Evolutionary conservation across 2,797 vertebrate genomes (phyloP), one percentile per base, ranked within the genome.

Genomic region (Myotis daubentonii): DNA sequence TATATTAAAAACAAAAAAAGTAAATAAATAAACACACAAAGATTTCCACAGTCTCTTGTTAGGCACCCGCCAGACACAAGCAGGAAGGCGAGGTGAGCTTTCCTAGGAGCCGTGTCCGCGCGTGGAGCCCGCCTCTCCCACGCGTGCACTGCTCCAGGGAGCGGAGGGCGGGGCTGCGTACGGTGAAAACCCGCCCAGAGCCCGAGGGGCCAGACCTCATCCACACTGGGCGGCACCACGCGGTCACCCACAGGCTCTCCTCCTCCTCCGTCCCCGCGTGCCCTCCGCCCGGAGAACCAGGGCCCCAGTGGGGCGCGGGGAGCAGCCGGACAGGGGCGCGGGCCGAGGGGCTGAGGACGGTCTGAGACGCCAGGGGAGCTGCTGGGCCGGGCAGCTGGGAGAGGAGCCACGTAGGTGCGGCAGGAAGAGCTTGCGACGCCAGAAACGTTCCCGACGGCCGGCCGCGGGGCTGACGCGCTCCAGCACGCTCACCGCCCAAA

Each of bases 381-480:
- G 60, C 22, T 10, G 55, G 55, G 53, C 53, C 19, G 3, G 55
- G 55, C 55, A 57, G 55, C 55, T 10, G 55, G 53, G 55, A 57
- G 55, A 23, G 55, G 8, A 57, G 55, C 55, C 10, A 22, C 55
- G 23, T 25, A 62, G 8, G 23, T 1, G 30, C 30, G 0, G 19
- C 30, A 57, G 28, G 20, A 44, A 44, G 8, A 19, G 9, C 23
- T 72, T 3, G 15, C 2, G 6, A 5, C 0, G 0, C 1, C 5
- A 49, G 57, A 6, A 9, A 1, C 6, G 33, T 12, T 28, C 65
- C n/a, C 28, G 3, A 49, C 72, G 16, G 6, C 11, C 72, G 16
- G 6, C 11, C 1, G 28, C 28, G 38, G 17, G 25, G 16, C 33
- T 16, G 44, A 23, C 66, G 49, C 41, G 23, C 49, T 62, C 70